Base-by-base conservation (phyloP, 2,888 invertebrate genomes). In the Ormyrus labotus region DNA sequence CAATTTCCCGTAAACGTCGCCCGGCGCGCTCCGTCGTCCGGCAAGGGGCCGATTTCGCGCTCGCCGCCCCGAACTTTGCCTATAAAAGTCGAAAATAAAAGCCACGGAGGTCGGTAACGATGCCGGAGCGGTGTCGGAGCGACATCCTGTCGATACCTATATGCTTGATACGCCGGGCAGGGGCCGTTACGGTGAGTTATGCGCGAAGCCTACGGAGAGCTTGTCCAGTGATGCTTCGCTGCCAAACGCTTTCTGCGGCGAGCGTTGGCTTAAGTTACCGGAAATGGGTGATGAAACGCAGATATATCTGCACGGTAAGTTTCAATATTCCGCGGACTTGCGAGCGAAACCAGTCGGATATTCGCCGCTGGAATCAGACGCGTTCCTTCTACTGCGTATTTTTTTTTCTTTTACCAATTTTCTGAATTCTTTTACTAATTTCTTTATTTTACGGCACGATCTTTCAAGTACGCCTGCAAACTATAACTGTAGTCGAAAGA, bases 61-160 rank as follows among this genome's bases (percentile, higher is more conserved):
- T 58, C 19, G 13, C n/a, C 34, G 61, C 72, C 45, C 72, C 57
- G 51, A 89, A 89, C 85, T 89, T 88, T 88, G 83, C 84, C 87
- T 86, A 88, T 89, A 88, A 89, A 89, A 88, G 85, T 87, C 85
- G 83, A 84, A 84, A 87, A 89, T 88, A 87, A 88, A 87, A 87
- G 85, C 85, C 82, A n/a, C 55, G 48, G 63, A 50, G 48, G 13
- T 47, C 45, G 63, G 82, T 81, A 80, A 82, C 67, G 82, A 57
- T 57, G 69, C 68, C 70, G 74, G 70, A 63, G 64, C 68, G 60
- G 72, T 48, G 72, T 70, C 81, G 48, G 10, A 73, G 78, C 77
- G 69, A 67, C 74, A 82, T 84, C 77, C 77, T 78, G 78, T 80
- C 65, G 80, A 83, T 83, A 83, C 68, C 50, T 78, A 82, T 80